phyloP scores from a whole-genome alignment of 1,140 invertebrate genomes.

The Oncopodura yosiiana region DNA sequence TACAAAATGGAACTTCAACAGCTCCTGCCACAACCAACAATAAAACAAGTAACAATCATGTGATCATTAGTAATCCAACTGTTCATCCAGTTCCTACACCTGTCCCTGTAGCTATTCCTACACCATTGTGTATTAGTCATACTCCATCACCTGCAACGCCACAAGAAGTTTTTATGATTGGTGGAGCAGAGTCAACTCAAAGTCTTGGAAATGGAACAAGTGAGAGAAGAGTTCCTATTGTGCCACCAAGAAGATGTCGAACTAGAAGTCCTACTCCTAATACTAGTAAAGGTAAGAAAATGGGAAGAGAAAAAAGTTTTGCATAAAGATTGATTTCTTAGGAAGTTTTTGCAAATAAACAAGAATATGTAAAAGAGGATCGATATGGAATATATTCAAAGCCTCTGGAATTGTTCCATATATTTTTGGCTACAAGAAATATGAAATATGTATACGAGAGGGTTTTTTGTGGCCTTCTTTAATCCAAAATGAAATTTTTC shows the following conservation, averaged over 20 bases:
- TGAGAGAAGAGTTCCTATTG: slow-evolving; percentile 26
- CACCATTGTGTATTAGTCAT: slow-evolving; percentile 27
- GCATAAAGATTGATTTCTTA: not conserved
- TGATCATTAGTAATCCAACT: slow-evolving; percentile 27
- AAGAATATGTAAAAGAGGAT: too few species aligned
- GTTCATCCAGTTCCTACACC: slow-evolving; percentile 31
- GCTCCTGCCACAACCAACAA: not conserved
- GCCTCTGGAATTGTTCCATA: too few species aligned
- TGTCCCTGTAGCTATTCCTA: slow-evolving; percentile 23
- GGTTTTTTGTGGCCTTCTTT: not conserved
- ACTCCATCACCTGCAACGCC: slow-evolving; percentile 31
- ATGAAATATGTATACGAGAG: not conserved
- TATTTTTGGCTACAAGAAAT: too few species aligned
- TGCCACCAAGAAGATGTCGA: slow-evolving; percentile 27
- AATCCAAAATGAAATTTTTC: not conserved
- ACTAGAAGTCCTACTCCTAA: slow-evolving; percentile 33
- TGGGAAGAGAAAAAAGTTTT: not conserved
- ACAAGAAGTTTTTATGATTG: slow-evolving; percentile 27
- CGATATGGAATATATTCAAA: too few species aligned
- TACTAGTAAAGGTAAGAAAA: slow-evolving; percentile 35
- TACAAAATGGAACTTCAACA: too few species aligned
- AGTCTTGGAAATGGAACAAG: slow-evolving; percentile 20
- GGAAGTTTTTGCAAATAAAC: too few species aligned
- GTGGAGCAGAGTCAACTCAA: slow-evolving; percentile 30
- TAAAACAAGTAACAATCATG: slow-evolving; percentile 30